Evolutionary conservation across 2,888 invertebrate species (phyloP), one percentile per base, ranked within the genome.

Genomic region (Mythimna albipuncta): DNA sequence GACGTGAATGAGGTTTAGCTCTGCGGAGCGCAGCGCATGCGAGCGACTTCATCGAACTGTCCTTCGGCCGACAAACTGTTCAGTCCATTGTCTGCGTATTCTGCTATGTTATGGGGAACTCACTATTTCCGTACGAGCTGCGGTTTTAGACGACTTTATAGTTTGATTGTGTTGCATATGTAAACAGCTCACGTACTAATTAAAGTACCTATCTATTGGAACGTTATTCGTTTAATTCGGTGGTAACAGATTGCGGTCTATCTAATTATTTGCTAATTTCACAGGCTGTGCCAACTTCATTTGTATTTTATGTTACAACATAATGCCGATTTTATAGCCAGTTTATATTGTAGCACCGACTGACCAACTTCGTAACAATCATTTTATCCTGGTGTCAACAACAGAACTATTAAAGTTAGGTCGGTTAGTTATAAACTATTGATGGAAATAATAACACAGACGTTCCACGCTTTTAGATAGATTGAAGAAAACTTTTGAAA

Each of bases 241-340:
- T 69, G 80, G 83, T 76, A 82, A 83, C 82, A 86, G 86, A 84
- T 85, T 87, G 88, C 83, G 82, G 87, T 87, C 75, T 78, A 83
- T 87, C 81, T 86, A 87, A 89, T 89, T 87, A 88, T 85, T 87
- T 85, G 77, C 75, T 83, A 85, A 88, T 89, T 89, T 89, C 84
- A 86, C 84, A 86, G 83, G 81, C 72, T 82, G 83, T 77, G 50
- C 71, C 74, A 82, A 85, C 75, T 85, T 84, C 74, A 80, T 85
- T 87, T 83, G 84, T 85, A 80, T 82, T 84, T 83, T 73, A 73
- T 64, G 69, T 82, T 79, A 71, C 78, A 73, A 68, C 72, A 77
- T 74, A 59, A 58, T 67, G 52, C 71, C 67, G 55, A 68, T 59
- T 79, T 68, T 68, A 65, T 75, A 69, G 54, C 35, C 64, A 55